Evolutionary conservation across 2,797 vertebrate species (phyloP), one percentile per base, ranked within the genome.

Genomic region (Scomberomorus guttatus): DNA sequence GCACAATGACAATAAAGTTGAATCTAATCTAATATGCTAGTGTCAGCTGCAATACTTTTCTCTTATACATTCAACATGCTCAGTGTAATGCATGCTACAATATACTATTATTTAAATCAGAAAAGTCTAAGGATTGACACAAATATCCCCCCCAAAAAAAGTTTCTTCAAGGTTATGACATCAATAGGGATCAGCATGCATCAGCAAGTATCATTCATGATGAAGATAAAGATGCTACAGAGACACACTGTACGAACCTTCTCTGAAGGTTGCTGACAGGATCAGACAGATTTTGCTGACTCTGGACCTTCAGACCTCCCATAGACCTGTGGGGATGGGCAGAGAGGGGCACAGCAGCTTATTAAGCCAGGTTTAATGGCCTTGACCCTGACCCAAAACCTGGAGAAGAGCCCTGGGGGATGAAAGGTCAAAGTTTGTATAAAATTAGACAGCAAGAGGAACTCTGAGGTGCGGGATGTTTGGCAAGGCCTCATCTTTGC

Each of bases 281-380:
- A 82, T 79, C 64, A 52, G 58, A 85, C 79, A 6, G 48, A 81
- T 85, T 90, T 82, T 89, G 92, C 91, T 89, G 93, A 93, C 86
- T 89, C 80, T 56, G 67, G 55, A 76, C 72, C 67, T 81, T 79
- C 72, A 77, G 51, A 77, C 80, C 70, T 84, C 85, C 59, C 44
- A 29, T 59, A 68, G 80, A 87, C 74, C 85, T 60, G 59, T 15
- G 58, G 34, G 72, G 60, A 54, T 42, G 56, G 57, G 74, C 44
- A 58, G 27, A 64, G 51, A 42, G 73, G 62, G 65, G 46, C 72
- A 88, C 84, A 46, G 89, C 74, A 81, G 80, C 79, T 89, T 84
- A 90, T 90, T 93, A 93, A 88, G 70, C 72, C 82, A 78, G 68
- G 58, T 86, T 88, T 92, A 93, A 93, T 90, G 84, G 83, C 72